Conservation (phyloP, 23 tunicate species). For the Halocynthia aurantium region DNA sequence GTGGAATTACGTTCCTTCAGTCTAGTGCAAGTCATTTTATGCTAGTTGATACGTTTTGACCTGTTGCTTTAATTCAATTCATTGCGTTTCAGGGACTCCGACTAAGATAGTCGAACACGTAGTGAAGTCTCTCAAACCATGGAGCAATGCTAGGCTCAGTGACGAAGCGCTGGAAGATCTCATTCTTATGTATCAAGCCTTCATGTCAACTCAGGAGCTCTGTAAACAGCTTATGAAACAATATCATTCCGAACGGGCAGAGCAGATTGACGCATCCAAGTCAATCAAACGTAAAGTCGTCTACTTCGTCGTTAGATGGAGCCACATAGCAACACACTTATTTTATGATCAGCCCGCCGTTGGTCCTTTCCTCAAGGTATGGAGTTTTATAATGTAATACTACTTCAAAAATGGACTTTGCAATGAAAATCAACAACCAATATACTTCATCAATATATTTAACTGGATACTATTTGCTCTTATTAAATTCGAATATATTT, state of each 20-base stretch:
- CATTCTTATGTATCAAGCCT: slow-evolving; percentile 43
- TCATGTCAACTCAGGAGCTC: slow-evolving; percentile 44
- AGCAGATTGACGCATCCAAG: slow-evolving; percentile 23
- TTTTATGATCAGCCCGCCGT: slow-evolving; percentile 27
- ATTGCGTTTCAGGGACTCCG: slow-evolving; percentile 47
- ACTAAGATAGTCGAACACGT: slow-evolving; percentile 74
- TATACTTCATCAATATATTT: background rate
- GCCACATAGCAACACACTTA: slow-evolving; percentile 57
- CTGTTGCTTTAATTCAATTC: background rate
- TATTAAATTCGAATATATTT: background rate
- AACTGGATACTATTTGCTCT: background rate
- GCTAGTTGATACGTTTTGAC: background rate
- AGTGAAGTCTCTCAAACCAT: slow-evolving; percentile 61
- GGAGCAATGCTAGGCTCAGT: slow-evolving; percentile 29
- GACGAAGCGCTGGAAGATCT: slow-evolving; percentile 81
- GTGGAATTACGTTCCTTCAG: background rate
- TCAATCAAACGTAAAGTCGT: slow-evolving; percentile 73
- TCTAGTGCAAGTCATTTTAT: no score
- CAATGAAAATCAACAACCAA: background rate
- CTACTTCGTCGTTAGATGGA: slow-evolving; percentile 90
- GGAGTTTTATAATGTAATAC: background rate
- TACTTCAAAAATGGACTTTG: slow-evolving; percentile 6
- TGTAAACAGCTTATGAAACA: slow-evolving; percentile 48
- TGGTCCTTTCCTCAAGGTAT: slow-evolving; percentile 51
- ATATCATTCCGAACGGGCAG: slow-evolving; percentile 53